Evolutionary conservation across 2,797 vertebrate species (phyloP).

Genomic region (Sebastes elongatus): DNA sequence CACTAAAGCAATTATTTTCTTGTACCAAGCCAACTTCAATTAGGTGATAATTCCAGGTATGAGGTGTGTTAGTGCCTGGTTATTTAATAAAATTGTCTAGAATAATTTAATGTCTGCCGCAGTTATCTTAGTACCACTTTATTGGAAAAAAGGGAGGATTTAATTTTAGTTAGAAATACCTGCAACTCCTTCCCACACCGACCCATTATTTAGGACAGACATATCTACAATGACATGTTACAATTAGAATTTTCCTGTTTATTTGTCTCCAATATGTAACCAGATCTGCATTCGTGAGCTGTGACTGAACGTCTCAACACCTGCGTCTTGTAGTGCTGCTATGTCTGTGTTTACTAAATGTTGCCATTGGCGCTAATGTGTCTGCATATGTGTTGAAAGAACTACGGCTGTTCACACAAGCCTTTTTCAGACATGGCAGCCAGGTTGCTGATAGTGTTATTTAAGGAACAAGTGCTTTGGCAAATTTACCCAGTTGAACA

Average conservation of each 20-base stretch:
- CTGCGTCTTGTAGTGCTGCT: conserved; percentile 12
- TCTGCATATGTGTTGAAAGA: conserved; percentile 30
- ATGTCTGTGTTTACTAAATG: conserved; percentile 28
- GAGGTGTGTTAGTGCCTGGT: neutral
- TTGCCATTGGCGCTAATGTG: conserved; percentile 19
- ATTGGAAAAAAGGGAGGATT: neutral
- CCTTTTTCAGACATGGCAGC: conserved; percentile 5
- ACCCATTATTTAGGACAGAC: conserved; percentile 21
- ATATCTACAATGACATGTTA: conserved; percentile 24
- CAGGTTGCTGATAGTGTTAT: neutral
- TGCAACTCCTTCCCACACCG: neutral
- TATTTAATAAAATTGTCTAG: neutral
- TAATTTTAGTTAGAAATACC: neutral
- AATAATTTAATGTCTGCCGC: neutral
- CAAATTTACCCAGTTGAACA: neutral
- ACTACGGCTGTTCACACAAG: conserved; percentile 22
- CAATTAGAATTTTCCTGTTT: conserved; percentile 38
- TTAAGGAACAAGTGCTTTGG: neutral
- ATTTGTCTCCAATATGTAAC: conserved; percentile 29
- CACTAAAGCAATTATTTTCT: conserved; percentile 7
- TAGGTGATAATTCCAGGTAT: conserved; percentile 16
- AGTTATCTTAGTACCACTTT: neutral
- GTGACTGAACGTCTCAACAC: conserved; percentile 26
- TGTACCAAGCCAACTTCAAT: conserved; percentile 11
- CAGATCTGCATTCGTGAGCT: conserved; percentile 24